Base-by-base conservation (phyloP, 2,888 invertebrate species). In the Pantelozetes paolii region DNA sequence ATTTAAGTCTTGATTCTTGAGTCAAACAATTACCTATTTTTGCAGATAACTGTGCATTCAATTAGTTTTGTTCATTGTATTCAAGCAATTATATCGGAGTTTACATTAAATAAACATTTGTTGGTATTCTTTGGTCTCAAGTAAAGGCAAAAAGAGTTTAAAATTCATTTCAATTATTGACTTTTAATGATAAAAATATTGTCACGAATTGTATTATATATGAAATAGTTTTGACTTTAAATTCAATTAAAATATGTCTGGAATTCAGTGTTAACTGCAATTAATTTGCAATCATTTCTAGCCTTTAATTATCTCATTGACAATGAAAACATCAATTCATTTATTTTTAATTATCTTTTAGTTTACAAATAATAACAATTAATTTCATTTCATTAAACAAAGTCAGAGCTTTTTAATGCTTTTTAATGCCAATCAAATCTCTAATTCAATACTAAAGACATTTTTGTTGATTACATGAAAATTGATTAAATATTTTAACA, bases 11-110 rank as follows among this genome's bases (percentile, higher is more conserved):
- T 54, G 23, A 26, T 30, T 57, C 23, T 11, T 26, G 20, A 54
- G 54, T 54, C 54, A 54, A 54, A 54, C 54, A 54, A 54, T 54
- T 26, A 26, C 26, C 20, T 54, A 54, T 54, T 54, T 26, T 50
- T 50, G n/a, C 2, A 23, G 54, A 54, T 54, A 54, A 54, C 54
- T 15, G 26, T 23, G 23, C 54, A 26, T 54, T 54, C 54, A 54
- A 54, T 54, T 54, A 54, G 23, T 54, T 54, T 54, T 54, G 26
- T 54, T 54, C 11, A 54, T 54, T 54, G 54, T 54, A 54, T 54
- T 54, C 26, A 54, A 54, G 54, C 54, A 54, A 54, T 54, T 54
- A 54, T 54, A 54, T 26, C 54, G 20, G 26, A 11, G 5, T 15
- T 54, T 54, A 15, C 45, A 54, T 54, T 54, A 6, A 54, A 26